These are phyloP conservation scores for Poliocrania exsul DNA, from an alignment of 2,797 vertebrate species.

Conservation along the genomic window DNA sequence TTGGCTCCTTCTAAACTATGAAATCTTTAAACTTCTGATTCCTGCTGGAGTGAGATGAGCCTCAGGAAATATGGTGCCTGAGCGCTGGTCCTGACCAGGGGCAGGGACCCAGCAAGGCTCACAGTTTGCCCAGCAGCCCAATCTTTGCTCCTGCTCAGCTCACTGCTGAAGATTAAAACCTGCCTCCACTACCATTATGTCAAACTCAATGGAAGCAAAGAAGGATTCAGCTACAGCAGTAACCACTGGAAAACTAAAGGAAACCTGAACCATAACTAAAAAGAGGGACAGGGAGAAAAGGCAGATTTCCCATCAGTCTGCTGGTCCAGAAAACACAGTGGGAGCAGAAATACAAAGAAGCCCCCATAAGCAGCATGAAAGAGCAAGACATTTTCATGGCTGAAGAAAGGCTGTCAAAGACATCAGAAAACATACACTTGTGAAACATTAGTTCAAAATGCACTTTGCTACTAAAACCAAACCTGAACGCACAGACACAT, in stretches of 20 bases:
- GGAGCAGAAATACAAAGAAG: conserved; percentile 16
- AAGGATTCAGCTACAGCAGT: neutral
- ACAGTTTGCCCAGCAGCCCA: neutral
- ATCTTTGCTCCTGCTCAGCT: conserved; percentile 17
- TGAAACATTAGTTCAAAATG: neutral
- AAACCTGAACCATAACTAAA: neutral
- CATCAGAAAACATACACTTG: neutral
- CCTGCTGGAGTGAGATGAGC: neutral
- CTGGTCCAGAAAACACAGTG: neutral
- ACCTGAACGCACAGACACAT: neutral
- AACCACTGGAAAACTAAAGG: neutral
- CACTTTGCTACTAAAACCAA: neutral
- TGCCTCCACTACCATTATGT: neutral
- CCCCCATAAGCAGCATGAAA: neutral
- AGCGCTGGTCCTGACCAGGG: neutral
- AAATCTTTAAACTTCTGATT: neutral
- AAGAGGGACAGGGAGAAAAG: neutral
- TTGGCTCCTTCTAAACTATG: conserved; percentile 1
- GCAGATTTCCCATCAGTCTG: neutral
- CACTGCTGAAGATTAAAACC: conserved; percentile 21
- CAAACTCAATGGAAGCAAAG: conserved; percentile 11
- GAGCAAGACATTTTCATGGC: neutral
- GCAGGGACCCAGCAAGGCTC: neutral
- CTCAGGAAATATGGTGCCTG: neutral
- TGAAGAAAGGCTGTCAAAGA: neutral